Base-by-base conservation (phyloP, 92 coral and sea anemone genomes). In the Phymanthus crucifer region DNA sequence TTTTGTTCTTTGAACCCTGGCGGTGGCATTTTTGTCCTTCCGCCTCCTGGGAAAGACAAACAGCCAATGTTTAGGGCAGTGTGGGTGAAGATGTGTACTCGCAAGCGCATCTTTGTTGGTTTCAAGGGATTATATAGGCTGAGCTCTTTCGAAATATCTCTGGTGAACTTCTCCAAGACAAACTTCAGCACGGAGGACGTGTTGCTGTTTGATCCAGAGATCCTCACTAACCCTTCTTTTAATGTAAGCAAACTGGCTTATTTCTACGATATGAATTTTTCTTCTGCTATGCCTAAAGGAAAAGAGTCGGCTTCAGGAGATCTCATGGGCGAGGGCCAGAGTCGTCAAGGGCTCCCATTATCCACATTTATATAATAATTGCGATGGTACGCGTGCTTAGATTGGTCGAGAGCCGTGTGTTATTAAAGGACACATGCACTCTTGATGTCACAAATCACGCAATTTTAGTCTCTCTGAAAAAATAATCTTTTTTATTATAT, bases 121-220 rank as follows among this genome's bases (percentile, higher is more conserved):
- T 61, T 88, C 13, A 86, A 90, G 27, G 94, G 94, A 47, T 29
- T 87, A 37, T 24, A 78, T 43, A 61, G 34, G 32, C 72, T 70
- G 8, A 87, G 80, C 78, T 57, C n/a, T 31, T 90, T 90, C 68
- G 88, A 72, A 40, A 73, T 90, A 64, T 87, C 91, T 6, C 91
- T 90, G 19, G 26, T 75, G 33, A 83, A 87, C n/a, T n/a, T 75
- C n/a, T 27, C 66, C 45, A 64, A 24, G 40, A 19, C 79, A 17
- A 37, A 18, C 29, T n/a, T 27, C 4, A 75, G 34, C 68, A 27
- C 36, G 21, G 12, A 37, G 40, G 36, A 75, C 4, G 21, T 75
- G 5, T 46, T 75, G 1, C 8, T 24, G 23, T 17, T 1, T 8
- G 29, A 4, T 26, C 7, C 6, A 24, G 31, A 57, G 7, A 38